Conservation (phyloP, 1,140 invertebrate genomes). For the Micrasema minimum region DNA sequence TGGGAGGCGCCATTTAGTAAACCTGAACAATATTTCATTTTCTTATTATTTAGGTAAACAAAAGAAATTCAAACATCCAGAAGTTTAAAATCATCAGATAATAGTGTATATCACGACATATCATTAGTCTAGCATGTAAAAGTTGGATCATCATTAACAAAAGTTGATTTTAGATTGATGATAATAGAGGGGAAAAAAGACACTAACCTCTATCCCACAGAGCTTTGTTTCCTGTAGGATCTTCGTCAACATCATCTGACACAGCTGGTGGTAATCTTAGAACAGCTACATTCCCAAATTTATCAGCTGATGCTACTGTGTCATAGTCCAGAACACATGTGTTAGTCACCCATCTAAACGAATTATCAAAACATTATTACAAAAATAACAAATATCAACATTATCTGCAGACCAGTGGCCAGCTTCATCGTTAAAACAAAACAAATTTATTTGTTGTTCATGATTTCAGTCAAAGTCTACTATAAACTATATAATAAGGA, state of each 20-base stretch:
- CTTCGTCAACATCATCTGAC: slow-evolving; percentile 98
- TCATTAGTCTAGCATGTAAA: slow-evolving; percentile 68
- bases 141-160: slow-evolving; percentile 51
- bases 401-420: no score
- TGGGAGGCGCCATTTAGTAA: slow-evolving; percentile 96
- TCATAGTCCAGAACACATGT: slow-evolving; percentile 96
- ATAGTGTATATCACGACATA: slow-evolving; percentile 58
- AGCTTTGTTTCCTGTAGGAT: slow-evolving; percentile 98
- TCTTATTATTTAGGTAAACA: background rate
- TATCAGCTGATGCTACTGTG: slow-evolving; percentile 95
- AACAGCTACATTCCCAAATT: slow-evolving; percentile 97
- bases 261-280: slow-evolving; percentile 90
- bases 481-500: no score
- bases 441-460: no score
- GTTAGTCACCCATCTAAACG: slow-evolving; percentile 90
- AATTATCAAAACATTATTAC: no score
- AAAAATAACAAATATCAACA: no score
- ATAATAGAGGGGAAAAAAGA: background rate
- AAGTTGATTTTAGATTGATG: background rate
- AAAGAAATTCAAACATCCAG: background rate
- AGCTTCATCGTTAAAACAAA: no score
- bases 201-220: slow-evolving; percentile 91
- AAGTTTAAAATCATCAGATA: slow-evolving; percentile 42
- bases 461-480: no score
- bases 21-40: slow-evolving; percentile 60